Conservation (phyloP, 2,888 invertebrate species). For the Byasa hedistus region DNA sequence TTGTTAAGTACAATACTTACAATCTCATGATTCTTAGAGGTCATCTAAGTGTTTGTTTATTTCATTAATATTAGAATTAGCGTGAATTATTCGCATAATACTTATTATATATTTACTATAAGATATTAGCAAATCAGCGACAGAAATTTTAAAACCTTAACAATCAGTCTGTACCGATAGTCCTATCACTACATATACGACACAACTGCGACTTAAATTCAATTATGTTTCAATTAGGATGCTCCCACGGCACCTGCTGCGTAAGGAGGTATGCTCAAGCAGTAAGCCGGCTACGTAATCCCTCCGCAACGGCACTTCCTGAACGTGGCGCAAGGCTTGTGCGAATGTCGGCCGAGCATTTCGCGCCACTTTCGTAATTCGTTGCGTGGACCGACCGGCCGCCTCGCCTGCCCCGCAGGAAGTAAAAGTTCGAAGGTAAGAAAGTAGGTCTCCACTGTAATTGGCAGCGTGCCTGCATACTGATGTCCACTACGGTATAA, state of each 20-base stretch:
- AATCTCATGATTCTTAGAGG: too few species aligned
- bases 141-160: too few species aligned
- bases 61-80: too few species aligned
- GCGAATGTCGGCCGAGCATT: conserved; percentile 79
- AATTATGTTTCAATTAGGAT: conserved; percentile 41
- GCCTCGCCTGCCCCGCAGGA: conserved; percentile 77
- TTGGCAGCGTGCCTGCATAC: conserved; percentile 77
- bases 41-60: too few species aligned
- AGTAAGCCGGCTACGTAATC: conserved; percentile 65
- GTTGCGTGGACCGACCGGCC: conserved; percentile 77
- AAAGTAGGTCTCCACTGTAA: conserved; percentile 79
- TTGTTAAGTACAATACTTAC: too few species aligned
- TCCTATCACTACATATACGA: not conserved
- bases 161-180: too few species aligned
- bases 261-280: conserved; percentile 35
- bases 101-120: too few species aligned
- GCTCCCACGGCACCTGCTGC: conserved; percentile 54
- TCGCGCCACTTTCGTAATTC: conserved; percentile 80
- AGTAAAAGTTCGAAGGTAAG: conserved; percentile 81
- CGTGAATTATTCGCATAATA: too few species aligned
- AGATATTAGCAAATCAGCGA: too few species aligned
- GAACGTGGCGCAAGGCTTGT: conserved; percentile 77
- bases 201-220: not conserved
- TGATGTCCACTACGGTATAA: conserved; percentile 62
- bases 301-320: conserved; percentile 76